Evolutionary conservation across 2,113 vertebrate species (phyloP), one percentile per base, ranked within the genome.

Genomic region (Glaucidium brasilianum): DNA sequence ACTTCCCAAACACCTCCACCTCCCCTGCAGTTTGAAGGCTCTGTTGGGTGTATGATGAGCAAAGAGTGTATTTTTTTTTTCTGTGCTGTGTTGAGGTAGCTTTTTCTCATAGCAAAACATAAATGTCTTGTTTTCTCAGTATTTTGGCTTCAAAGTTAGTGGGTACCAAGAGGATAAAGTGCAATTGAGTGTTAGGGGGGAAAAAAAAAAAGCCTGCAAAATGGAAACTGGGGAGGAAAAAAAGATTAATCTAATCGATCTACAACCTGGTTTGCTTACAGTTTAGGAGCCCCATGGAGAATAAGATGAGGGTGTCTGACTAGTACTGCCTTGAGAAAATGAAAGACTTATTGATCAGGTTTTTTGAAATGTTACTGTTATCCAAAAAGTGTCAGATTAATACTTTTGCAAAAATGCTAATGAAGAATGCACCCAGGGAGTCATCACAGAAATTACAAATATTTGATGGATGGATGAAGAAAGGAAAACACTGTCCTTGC

Each of bases 21-120:
- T 22, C 10, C 23, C 12, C 25, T 64, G 11, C 26, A 84, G 67
- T 22, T 43, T 14, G 5, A 63, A n/a, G 22, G 30, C 30, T 25
- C 43, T 0, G 0, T 5, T 15, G 17, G n/a, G 9, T 14, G 32
- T 8, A 30, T 3, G 7, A 59, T 50, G 43, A 72, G 37, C 19
- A 45, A 34, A 84, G 20, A 22, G 5, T 27, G 6, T 29, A 15
- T 25, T 64, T 29, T 69, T 29, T 69, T 39, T 34, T 18, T 13
- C 52, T 56, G 8, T 52, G 53, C 53, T 96, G 25, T 15, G 17
- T 1, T 49, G 32, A n/a, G 8, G 26, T 62, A 88, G 43, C 16
- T 76, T 59, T 59, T 83, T 59, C 68, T 86, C 26, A 72, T 1
- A 41, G 29, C 19, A 45, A 55, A 76, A 43, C 21, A 75, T 35